phyloP scores from a whole-genome alignment of 2,113 vertebrate genomes.

The Sturnira hondurensis region DNA sequence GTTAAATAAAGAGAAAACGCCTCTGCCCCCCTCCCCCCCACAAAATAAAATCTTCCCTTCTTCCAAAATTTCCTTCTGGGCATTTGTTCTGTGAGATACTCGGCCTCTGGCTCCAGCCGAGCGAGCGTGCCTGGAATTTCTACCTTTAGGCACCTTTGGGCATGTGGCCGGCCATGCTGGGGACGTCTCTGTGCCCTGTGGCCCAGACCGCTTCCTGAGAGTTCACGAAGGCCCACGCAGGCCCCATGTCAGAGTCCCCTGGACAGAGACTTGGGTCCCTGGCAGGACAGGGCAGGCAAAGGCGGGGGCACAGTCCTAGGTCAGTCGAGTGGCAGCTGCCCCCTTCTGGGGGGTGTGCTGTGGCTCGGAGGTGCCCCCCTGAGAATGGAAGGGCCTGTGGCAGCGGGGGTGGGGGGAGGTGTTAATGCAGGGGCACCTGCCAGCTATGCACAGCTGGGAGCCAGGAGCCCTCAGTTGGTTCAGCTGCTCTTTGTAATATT shows the following conservation, averaged over 20 bases:
- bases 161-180: background rate
- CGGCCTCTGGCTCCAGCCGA: background rate
- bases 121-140: background rate
- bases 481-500: background rate
- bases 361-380: rapidly evolving
- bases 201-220: background rate
- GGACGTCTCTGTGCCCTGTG: background rate
- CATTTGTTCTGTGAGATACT: background rate
- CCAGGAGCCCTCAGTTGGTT: background rate
- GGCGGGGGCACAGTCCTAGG: background rate
- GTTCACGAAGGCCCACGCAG: background rate
- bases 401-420: rapidly evolving
- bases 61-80: slow-evolving; percentile 40
- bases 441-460: background rate
- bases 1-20: slow-evolving; percentile 70
- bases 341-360: background rate
- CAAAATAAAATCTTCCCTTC: slow-evolving; percentile 41
- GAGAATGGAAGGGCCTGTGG: too few species aligned
- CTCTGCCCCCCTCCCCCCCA: background rate
- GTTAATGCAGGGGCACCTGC: background rate
- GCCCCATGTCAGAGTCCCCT: background rate
- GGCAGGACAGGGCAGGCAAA: background rate
- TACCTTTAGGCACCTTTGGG: background rate
- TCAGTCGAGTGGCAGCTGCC: background rate
- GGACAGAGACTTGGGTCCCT: background rate